Conservation (phyloP, 92 coral and sea anemone genomes). For the Parazoanthus atlanticus region DNA sequence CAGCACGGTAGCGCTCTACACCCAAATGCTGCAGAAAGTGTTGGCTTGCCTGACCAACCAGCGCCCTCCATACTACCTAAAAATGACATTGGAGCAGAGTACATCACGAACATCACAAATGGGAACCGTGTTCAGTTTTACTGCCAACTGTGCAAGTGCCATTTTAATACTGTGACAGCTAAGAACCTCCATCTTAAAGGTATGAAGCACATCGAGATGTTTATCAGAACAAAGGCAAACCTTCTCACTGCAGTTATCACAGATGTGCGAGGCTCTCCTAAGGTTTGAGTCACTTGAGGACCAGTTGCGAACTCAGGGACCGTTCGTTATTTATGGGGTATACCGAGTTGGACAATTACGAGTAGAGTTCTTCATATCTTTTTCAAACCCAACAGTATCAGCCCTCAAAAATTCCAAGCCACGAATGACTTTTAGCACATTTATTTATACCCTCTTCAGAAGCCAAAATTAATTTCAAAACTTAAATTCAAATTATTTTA, state of each 20-base stretch:
- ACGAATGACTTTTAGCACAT: no score
- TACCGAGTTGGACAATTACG: no score
- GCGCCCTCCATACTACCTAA: slow-evolving; percentile 45
- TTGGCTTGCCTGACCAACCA: slow-evolving; percentile 11
- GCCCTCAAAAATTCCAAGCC: no score
- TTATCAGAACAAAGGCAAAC: slow-evolving; percentile 84
- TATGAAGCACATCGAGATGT: slow-evolving; percentile 91
- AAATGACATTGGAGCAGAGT: slow-evolving; percentile 90
- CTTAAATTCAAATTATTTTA: no score
- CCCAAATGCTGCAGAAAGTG: not conserved
- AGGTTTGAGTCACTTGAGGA: not conserved
- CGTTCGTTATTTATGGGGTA: no score
- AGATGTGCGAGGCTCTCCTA: slow-evolving; percentile 27
- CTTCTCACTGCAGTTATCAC: slow-evolving; percentile 72
- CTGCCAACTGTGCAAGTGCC: slow-evolving; percentile 87
- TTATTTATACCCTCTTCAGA: no score
- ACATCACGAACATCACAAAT: slow-evolving; percentile 66
- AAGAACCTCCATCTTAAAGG: slow-evolving; percentile 93
- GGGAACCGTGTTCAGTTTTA: slow-evolving; percentile 69
- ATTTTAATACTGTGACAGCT: slow-evolving; percentile 84
- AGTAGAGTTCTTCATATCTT: no score
- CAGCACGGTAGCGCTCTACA: not conserved
- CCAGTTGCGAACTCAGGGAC: not conserved
- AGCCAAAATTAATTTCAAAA: no score
- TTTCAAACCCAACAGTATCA: no score